phyloP scores from a whole-genome alignment of 2,797 vertebrate species.

The Toxotes lorentzi region DNA sequence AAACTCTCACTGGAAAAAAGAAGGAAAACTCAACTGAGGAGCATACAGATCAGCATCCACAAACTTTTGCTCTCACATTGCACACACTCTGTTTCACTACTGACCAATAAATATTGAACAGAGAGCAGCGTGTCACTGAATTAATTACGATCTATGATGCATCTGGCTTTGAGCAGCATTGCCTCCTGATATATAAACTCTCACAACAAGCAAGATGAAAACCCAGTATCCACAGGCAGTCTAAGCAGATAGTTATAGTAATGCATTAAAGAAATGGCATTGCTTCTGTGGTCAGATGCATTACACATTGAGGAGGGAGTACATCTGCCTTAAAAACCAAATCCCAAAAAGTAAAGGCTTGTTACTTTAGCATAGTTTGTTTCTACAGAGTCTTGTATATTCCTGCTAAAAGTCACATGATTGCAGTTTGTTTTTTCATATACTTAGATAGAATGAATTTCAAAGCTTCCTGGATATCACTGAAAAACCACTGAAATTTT shows the following conservation, averaged over 20 bases:
- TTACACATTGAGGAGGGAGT: background rate
- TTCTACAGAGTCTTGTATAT: background rate
- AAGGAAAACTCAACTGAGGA: background rate
- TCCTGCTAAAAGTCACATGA: background rate
- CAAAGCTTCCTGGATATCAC: background rate
- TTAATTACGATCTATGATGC: slow-evolving; percentile 62
- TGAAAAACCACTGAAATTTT: background rate
- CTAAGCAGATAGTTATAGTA: slow-evolving; percentile 14
- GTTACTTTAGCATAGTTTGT: background rate
- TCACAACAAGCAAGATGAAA: slow-evolving; percentile 3
- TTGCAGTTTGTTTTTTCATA: slow-evolving; percentile 10
- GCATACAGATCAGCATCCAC: background rate
- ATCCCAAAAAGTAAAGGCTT: background rate
- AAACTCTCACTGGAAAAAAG: slow-evolving; percentile 17
- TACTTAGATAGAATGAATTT: slow-evolving; percentile 9
- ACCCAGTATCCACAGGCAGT: background rate
- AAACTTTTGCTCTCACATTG: slow-evolving; percentile 14
- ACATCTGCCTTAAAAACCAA: background rate
- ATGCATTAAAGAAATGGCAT: slow-evolving; percentile 3
- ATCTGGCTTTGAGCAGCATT: slow-evolving; percentile 38
- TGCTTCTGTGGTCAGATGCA: background rate
- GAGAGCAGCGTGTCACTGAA: slow-evolving; percentile 40
- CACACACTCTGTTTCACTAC: slow-evolving; percentile 28
- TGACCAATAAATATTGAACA: slow-evolving; percentile 65
- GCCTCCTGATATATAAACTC: slow-evolving; percentile 30